Conservation (phyloP, 2,113 vertebrate genomes). For the Oryzias melastigma region DNA sequence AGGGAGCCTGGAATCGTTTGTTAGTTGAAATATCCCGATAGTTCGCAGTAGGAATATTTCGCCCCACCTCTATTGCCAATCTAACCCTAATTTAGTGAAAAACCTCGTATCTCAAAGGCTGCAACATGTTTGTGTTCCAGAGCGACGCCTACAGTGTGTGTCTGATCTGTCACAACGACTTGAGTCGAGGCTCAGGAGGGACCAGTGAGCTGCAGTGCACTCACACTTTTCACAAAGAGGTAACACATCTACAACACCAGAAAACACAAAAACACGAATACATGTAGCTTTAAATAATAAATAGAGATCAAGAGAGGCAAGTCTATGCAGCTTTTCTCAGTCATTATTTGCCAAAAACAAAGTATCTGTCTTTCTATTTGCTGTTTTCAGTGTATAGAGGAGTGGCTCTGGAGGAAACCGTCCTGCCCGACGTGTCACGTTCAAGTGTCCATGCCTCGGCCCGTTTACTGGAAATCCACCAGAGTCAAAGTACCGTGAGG, state of each 20-base stretch:
- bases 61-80: no score
- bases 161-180: slow-evolving; percentile 70
- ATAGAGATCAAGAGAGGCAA: no score
- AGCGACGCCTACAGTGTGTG: slow-evolving; percentile 67
- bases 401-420: slow-evolving; percentile 73
- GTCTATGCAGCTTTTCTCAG: no score
- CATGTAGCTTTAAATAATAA: no score
- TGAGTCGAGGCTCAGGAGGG: slow-evolving; percentile 49
- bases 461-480: slow-evolving; percentile 57
- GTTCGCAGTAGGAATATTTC: no score
- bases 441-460: slow-evolving; percentile 61
- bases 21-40: no score
- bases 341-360: no score
- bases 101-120: background rate
- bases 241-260: slow-evolving; percentile 16
- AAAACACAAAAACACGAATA: no score
- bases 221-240: slow-evolving; percentile 75
- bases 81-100: no score
- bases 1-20: no score
- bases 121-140: slow-evolving; percentile 51
- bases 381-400: slow-evolving; percentile 68
- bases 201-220: slow-evolving; percentile 65
- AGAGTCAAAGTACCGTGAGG: slow-evolving; percentile 63
- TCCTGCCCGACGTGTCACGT: slow-evolving; percentile 58
- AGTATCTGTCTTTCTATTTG: background rate